phyloP scores from a whole-genome alignment of 2,888 invertebrate species.

The Drosophila phalerata region DNA sequence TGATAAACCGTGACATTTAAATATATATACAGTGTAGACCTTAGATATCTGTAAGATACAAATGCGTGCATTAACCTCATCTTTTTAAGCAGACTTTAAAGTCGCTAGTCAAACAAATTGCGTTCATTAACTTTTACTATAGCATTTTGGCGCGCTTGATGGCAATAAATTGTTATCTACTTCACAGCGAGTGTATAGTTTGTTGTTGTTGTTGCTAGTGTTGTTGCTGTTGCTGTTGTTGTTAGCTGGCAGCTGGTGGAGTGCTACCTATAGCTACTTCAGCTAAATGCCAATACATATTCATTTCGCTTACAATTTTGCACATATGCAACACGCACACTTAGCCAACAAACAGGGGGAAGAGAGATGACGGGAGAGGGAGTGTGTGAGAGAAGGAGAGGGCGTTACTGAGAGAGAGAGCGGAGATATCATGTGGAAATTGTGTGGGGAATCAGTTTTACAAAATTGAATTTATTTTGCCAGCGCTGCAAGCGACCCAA shows the following conservation, averaged over 20 bases:
- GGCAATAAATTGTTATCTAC: conserved; percentile 77
- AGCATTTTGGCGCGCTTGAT: conserved; percentile 74
- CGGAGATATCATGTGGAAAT: conserved; percentile 60
- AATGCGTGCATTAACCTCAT: conserved; percentile 10
- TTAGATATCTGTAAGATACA: too few relatives aligned
- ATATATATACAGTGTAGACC: too few relatives aligned
- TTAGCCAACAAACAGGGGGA: conserved; percentile 28
- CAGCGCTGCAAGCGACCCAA: conserved; percentile 64
- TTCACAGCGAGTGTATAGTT: conserved; percentile 44
- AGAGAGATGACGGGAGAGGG: conserved; percentile 1
- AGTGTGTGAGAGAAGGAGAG: conserved; percentile 1
- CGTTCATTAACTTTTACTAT: conserved; percentile 80
- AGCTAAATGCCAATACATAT: conserved; percentile 79
- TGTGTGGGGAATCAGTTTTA: conserved; percentile 81
- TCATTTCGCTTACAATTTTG: conserved; percentile 76
- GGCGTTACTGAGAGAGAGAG: conserved; percentile 4
- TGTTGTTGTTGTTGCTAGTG: conserved; percentile 25
- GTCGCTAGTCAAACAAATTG: conserved; percentile 69
- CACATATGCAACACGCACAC: conserved; percentile 74
- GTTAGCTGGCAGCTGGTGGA: conserved; percentile 43
- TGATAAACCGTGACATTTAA: too few relatives aligned
- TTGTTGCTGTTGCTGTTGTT: conserved; percentile 35
- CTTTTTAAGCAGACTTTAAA: conserved; percentile 29
- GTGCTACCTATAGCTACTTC: conserved; percentile 70
- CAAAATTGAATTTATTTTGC: conserved; percentile 80